Conservation (phyloP, 1,140 invertebrate species). For the Lanistes nyassanus region DNA sequence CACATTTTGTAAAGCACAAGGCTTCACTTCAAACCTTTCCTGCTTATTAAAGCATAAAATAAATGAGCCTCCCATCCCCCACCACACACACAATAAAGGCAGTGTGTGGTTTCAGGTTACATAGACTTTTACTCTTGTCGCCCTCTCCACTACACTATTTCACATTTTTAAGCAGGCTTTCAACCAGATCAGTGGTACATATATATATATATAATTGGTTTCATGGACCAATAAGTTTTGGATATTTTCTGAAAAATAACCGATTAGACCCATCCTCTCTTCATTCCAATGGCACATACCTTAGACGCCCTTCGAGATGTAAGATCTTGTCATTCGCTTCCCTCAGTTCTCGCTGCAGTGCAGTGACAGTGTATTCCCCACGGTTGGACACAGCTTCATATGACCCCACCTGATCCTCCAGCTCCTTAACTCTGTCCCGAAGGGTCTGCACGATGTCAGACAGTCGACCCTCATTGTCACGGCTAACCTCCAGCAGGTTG, state of each 20-base stretch:
- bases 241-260: no score
- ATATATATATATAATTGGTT: no score
- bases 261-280: not conserved
- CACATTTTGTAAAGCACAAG: no score
- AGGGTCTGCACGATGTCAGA: slow-evolving; percentile 52
- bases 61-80: no score
- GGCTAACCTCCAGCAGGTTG: slow-evolving; percentile 50
- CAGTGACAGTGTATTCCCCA: slow-evolving; percentile 59
- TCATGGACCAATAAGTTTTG: no score
- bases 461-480: slow-evolving; percentile 55
- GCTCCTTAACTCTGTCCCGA: slow-evolving; percentile 53
- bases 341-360: slow-evolving; percentile 60
- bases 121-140: no score
- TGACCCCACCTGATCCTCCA: slow-evolving; percentile 54
- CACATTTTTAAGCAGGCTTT: not conserved
- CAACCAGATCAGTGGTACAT: no score
- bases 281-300: slow-evolving; percentile 39
- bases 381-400: slow-evolving; percentile 58
- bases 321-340: slow-evolving; percentile 58
- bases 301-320: slow-evolving; percentile 60
- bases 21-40: no score
- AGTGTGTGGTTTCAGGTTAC: no score
- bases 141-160: no score
- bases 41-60: no score
- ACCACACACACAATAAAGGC: no score